Evolutionary conservation across 1,140 invertebrate species (phyloP).

Genomic region (Calycopis cecrops): DNA sequence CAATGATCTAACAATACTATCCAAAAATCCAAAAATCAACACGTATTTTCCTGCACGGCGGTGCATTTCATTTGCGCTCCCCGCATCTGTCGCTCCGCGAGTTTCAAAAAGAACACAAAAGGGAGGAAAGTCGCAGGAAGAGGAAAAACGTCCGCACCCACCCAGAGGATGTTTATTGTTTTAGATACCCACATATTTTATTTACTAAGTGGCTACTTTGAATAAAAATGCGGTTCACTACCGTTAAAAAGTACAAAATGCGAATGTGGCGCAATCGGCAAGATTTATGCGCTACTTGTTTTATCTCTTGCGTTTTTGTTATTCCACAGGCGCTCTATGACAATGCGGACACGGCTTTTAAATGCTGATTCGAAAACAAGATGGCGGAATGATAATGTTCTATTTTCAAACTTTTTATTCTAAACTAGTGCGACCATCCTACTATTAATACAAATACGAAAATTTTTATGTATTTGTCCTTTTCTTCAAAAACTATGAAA

Average conservation of each 20-base stretch:
- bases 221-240: constrained; percentile 65
- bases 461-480: too few relatives aligned
- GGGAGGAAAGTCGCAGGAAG: constrained; percentile 39
- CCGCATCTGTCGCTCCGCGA: constrained; percentile 34
- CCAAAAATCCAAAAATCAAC: too few relatives aligned
- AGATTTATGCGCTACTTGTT: constrained; percentile 32
- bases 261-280: constrained; percentile 22
- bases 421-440: too few relatives aligned
- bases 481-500: too few relatives aligned
- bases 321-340: constrained; percentile 2
- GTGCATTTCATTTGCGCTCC: too few relatives aligned
- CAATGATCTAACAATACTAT: too few relatives aligned
- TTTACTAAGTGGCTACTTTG: constrained; percentile 67
- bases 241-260: constrained; percentile 63
- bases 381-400: too few relatives aligned
- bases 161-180: constrained; percentile 54
- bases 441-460: too few relatives aligned
- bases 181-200: constrained; percentile 63
- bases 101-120: constrained; percentile 44
- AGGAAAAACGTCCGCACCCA: constrained; percentile 37
- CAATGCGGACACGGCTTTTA: background rate
- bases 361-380: background rate
- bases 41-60: too few relatives aligned
- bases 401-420: too few relatives aligned
- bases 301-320: constrained; percentile 21